Conservation (phyloP, 1,140 invertebrate genomes). For the Anoplolepis gracilipes region DNA sequence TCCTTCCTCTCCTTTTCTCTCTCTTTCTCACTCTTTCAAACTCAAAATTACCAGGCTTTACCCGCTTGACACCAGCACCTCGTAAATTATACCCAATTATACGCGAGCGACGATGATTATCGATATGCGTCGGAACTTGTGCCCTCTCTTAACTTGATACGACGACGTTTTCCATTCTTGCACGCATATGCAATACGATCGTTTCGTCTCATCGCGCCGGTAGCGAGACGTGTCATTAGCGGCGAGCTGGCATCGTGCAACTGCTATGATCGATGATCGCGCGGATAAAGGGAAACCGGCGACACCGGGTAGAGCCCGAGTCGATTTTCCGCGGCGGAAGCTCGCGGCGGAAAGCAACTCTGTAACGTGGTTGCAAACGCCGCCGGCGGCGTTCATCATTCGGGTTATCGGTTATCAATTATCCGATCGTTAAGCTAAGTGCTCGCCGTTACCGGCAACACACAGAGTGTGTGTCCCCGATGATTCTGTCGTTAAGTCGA, state of each 20-base stretch:
- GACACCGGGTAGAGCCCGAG: slow-evolving; percentile 12
- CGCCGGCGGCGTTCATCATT: slow-evolving; percentile 10
- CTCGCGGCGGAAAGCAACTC: slow-evolving; percentile 35
- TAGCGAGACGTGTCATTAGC: slow-evolving; percentile 57
- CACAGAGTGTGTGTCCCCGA: slow-evolving; percentile 33
- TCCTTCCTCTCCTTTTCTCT: neutral
- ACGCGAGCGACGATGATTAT: slow-evolving; percentile 52
- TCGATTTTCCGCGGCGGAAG: slow-evolving; percentile 30
- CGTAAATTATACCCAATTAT: slow-evolving; percentile 53
- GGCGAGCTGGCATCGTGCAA: slow-evolving; percentile 5
- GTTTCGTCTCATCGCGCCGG: neutral
- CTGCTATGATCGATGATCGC: slow-evolving; percentile 51
- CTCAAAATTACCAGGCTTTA: slow-evolving; percentile 34
- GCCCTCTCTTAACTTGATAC: slow-evolving; percentile 25
- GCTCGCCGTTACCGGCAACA: slow-evolving; percentile 45
- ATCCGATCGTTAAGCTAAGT: slow-evolving; percentile 55
- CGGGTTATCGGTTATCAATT: slow-evolving; percentile 53
- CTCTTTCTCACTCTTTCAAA: neutral
- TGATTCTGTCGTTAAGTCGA: slow-evolving; percentile 54
- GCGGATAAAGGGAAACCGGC: slow-evolving; percentile 32
- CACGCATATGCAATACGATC: slow-evolving; percentile 10
- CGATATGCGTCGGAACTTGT: slow-evolving; percentile 7
- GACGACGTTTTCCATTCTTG: slow-evolving; percentile 15
- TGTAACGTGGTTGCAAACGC: neutral
- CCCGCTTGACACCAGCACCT: slow-evolving; percentile 32